Evolutionary conservation across 2,113 vertebrate genomes (phyloP), one percentile per base, ranked within the genome.

Genomic region (Alligator mississippiensis): DNA sequence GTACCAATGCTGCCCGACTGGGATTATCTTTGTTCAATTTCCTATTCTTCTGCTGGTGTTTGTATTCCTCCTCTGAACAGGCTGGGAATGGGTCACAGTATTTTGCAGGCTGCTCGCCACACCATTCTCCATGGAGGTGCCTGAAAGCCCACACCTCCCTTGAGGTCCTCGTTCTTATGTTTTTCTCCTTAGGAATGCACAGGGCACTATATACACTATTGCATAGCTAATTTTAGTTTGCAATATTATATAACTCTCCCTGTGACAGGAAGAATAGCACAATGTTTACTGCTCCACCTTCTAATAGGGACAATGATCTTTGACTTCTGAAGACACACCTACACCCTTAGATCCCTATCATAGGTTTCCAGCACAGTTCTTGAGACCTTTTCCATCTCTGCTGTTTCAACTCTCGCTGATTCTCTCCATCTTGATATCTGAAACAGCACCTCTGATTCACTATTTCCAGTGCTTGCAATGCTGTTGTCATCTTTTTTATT

Each of bases 221-320:
- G 54, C 60, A 82, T 22, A 59, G 3, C 76, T 82, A 80, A 62
- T 88, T 88, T 63, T 54, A 91, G 91, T 47, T 47, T 59, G 72
- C 89, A 93, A 77, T 77, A 62, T 25, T 80, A 81, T n/a, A 79
- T 82, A 68, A 59, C 28, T 93, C 75, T 38, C 86, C 92, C 47
- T 61, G 17, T 47, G 85, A 58, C 22, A 87, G 64, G 14, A 60
- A 76, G 81, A 9, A 22, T 21, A 80, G 80, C 58, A 22, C 38
- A 63, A 9, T 17, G 22, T 22, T 64, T 25, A 47, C 5, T 21
- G 47, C 64, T 2, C 1, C 9, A 24, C 75, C n/a, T 78, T 87
- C 0, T 1, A 80, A 85, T 90, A 63, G 68, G 74, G 38, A 18
- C 10, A 22, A 22, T 64, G 6, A 86, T 27, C 47, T 70, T 70